Base-by-base conservation (phyloP, 2,888 invertebrate species). In the Macaria liturata region DNA sequence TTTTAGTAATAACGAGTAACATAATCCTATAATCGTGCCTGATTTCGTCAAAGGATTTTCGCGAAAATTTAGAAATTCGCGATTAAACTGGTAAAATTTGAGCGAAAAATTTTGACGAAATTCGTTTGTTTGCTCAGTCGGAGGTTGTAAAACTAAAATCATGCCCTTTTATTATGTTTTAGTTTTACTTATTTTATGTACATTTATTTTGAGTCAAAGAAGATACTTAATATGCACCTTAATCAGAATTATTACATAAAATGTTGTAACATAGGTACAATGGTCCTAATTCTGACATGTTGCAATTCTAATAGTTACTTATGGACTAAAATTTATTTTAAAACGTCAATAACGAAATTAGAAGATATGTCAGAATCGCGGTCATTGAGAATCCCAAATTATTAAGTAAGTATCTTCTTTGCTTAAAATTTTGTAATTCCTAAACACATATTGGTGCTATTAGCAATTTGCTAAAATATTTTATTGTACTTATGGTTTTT, bases 371-470 rank as follows among this genome's bases (percentile, higher is more conserved):
- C 20, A 20, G 20, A 20, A 20, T 20, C 2, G 20, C 20, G 20
- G 20, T 20, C 20, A 20, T 20, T 20, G 20, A 20, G 20, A 20
- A 20, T 20, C 20, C 34, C 7, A 37, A 37, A 6, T 1, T 6
- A 37, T 6, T 7, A 2, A 7, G 1, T 2, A 6, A 37, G 4
- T 37, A 37, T 37, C 34, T 37, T 37, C 34, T 37, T 7, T 6
- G 7, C 46, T 32, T 46, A 42, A 32, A 54, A 44, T 53, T 55
- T 57, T 63, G 66, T 72, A 74, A 65, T 71, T 74, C 74, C 69
- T 68, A 74, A 71, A 74, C 69, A 79, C 77, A 78, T 75, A 83
- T 86, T 88, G 89, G 89, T 89, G 89, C 89, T 89, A 88, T 75
- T 86, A 85, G 84, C 76, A 70, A 75, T 74, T 74, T 67, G 82